Evolutionary conservation across 2,113 vertebrate species (phyloP).

Genomic region (Accipiter cooperii): DNA sequence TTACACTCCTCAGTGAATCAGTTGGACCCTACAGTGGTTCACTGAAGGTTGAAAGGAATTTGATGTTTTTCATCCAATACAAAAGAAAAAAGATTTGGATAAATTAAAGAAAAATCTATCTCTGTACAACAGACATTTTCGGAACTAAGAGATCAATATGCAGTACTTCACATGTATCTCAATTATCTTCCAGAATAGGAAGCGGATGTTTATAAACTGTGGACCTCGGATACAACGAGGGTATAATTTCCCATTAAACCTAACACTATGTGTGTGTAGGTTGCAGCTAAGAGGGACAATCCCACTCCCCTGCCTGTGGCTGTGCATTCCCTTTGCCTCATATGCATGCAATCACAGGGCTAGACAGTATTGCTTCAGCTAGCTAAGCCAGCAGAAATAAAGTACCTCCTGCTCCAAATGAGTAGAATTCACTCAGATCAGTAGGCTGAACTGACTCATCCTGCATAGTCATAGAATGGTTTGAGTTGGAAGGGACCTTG

Average conservation of each 20-base stretch:
- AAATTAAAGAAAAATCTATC: not conserved
- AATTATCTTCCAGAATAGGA: conserved; percentile 37
- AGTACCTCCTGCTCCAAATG: not conserved
- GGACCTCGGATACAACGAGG: not conserved
- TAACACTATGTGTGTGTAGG: conserved; percentile 63
- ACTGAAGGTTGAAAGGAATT: not conserved
- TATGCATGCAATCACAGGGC: not conserved
- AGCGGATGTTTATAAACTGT: conserved; percentile 27
- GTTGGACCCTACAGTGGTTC: not conserved
- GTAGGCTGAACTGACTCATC: not conserved
- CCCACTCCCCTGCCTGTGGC: not conserved
- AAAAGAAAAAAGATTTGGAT: not conserved
- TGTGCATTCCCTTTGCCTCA: not conserved
- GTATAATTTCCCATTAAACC: conserved; percentile 53
- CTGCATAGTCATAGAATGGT: not conserved
- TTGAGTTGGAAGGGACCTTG: no score
- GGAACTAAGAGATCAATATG: not conserved
- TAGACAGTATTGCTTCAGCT: not conserved
- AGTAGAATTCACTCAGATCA: not conserved
- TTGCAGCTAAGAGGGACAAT: conserved; percentile 39
- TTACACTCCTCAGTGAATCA: not conserved
- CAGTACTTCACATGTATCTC: not conserved
- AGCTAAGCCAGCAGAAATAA: not conserved
- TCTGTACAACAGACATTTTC: not conserved
- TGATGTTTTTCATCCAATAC: not conserved